These are phyloP conservation scores for Desmophyllum pertusum DNA, from an alignment of 92 coral and sea anemone species.

Conservation along the genomic window DNA sequence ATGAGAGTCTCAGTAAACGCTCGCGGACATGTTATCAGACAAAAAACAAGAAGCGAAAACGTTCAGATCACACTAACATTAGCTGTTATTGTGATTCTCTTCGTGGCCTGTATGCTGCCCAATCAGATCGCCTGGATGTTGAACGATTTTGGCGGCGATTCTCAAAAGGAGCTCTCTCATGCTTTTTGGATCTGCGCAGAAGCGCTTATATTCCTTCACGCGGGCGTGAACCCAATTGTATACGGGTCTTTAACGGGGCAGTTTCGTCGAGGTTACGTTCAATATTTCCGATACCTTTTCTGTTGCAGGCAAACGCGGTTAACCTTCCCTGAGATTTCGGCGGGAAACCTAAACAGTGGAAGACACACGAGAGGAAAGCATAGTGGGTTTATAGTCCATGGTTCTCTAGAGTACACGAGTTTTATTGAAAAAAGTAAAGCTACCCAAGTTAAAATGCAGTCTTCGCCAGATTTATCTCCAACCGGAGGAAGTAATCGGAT, in stretches of 20 bases:
- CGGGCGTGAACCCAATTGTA: conserved; percentile 74
- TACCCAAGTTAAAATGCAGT: background rate
- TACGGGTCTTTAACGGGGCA: conserved; percentile 72
- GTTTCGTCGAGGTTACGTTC: conserved; percentile 65
- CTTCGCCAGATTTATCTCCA: conserved; percentile 22
- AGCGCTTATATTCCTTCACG: conserved; percentile 68
- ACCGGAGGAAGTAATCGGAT: background rate
- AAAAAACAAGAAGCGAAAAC: conserved; percentile 62
- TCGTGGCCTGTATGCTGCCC: conserved; percentile 69
- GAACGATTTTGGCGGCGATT: conserved; percentile 62
- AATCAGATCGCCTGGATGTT: conserved; percentile 81
- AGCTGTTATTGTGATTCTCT: conserved; percentile 63
- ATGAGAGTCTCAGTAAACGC: conserved; percentile 31
- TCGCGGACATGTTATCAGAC: conserved; percentile 70
- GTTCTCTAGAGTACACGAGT: conserved; percentile 8
- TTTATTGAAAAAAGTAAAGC: background rate
- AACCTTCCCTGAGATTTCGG: too few relatives aligned
- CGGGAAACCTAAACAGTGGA: conserved; percentile 4
- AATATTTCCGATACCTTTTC: conserved; percentile 28
- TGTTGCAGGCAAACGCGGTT: conserved; percentile 47
- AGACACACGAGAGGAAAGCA: conserved; percentile 9
- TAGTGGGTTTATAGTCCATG: conserved; percentile 16
- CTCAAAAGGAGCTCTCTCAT: conserved; percentile 18
- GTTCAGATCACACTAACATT: conserved; percentile 65
- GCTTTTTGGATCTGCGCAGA: conserved; percentile 51